phyloP scores from a whole-genome alignment of 2,888 invertebrate genomes.

The Gastracanthus pulcherrimus region DNA sequence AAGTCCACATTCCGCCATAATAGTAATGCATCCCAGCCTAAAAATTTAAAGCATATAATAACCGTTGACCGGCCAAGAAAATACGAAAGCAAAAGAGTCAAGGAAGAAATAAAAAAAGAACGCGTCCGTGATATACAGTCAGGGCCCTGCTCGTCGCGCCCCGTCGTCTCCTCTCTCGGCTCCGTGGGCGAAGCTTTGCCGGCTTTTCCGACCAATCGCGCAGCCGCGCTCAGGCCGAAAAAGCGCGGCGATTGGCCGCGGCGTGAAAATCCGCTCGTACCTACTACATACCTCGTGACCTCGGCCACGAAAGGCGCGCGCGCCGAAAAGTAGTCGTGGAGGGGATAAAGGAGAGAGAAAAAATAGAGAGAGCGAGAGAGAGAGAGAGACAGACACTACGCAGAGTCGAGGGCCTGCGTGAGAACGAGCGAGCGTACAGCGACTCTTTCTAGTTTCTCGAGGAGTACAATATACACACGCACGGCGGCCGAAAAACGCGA shows the following conservation, averaged over 20 bases:
- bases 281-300: constrained; percentile 32
- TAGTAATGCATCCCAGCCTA: no score
- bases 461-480: background rate
- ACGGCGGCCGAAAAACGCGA: constrained; percentile 30
- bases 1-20: no score
- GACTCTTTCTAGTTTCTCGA: no score
- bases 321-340: background rate
- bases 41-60: no score
- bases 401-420: background rate
- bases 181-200: constrained; percentile 35
- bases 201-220: constrained; percentile 42
- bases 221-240: background rate
- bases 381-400: background rate
- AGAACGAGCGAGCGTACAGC: constrained; percentile 6
- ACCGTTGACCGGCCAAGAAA: no score
- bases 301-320: background rate
- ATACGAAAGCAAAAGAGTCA: background rate
- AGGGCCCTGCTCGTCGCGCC: background rate
- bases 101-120: background rate
- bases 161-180: background rate
- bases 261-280: constrained; percentile 9
- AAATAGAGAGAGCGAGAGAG: background rate
- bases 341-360: background rate
- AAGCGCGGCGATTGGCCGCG: background rate
- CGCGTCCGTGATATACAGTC: background rate